A percentile compares a stretch with the other conserved stretches of the same genome.
Evolutionary conservation across 2,797 vertebrate genomes (phyloP).

Genomic region (Discoglossus pictus): DNA sequence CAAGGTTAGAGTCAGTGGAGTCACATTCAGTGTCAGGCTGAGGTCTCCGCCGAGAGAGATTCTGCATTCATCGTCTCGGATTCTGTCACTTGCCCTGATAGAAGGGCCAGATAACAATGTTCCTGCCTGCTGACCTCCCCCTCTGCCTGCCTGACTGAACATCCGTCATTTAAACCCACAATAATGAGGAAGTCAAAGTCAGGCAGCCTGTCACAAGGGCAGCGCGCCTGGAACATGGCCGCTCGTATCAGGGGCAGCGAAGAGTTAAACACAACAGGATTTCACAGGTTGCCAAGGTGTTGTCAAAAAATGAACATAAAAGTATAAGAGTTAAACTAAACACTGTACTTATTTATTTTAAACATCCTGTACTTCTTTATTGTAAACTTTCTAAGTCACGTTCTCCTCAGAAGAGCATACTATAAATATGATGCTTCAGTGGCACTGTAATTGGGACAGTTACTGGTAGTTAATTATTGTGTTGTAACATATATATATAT

Average conservation of each 20-base stretch:
- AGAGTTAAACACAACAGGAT: conserved; percentile 10
- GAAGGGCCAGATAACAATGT: conserved; percentile 75
- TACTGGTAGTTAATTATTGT: too few relatives aligned
- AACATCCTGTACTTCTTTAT: too few relatives aligned
- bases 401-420: too few relatives aligned
- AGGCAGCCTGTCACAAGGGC: conserved; percentile 76
- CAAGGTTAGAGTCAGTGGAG: conserved; percentile 95
- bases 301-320: too few relatives aligned
- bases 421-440: too few relatives aligned
- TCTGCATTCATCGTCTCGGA: conserved; percentile 70
- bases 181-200: conserved; percentile 83
- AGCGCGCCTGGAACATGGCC: conserved; percentile 58
- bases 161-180: conserved; percentile 81
- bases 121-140: conserved; percentile 55
- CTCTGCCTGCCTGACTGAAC: conserved; percentile 73
- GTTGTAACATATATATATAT: too few relatives aligned
- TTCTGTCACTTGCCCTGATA: conserved; percentile 83
- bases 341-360: too few relatives aligned
- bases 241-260: conserved; percentile 56
- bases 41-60: conserved; percentile 76
- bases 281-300: background rate
- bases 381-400: too few relatives aligned
- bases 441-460: too few relatives aligned
- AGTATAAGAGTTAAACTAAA: too few relatives aligned
- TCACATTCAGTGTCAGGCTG: conserved; percentile 96